These are phyloP conservation scores for Teleogryllus occipitalis DNA, from an alignment of 1,140 invertebrate species.

Conservation along the genomic window DNA sequence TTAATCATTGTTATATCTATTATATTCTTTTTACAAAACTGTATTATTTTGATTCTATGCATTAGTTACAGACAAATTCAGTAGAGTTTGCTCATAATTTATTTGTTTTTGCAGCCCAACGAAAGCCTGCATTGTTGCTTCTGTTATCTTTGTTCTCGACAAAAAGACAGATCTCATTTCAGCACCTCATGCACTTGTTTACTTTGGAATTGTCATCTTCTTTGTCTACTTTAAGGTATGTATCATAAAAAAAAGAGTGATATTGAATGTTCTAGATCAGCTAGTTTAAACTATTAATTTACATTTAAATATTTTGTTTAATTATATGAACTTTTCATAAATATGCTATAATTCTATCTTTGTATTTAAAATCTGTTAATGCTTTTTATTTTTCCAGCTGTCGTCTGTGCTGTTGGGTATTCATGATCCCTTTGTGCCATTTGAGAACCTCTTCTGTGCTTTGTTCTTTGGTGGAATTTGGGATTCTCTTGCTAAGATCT, in stretches of 20 bases:
- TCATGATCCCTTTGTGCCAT: conserved; percentile 96
- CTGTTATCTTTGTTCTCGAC: conserved; percentile 92
- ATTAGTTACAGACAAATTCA: neutral
- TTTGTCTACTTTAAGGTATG: conserved; percentile 95
- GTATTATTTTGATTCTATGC: neutral
- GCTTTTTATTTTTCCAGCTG: conserved; percentile 45
- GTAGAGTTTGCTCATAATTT: conserved; percentile 17
- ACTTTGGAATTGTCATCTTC: conserved; percentile 98
- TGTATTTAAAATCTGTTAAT: neutral
- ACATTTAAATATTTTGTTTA: no score
- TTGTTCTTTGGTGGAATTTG: conserved; percentile 96
- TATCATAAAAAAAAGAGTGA: neutral
- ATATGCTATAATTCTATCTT: neutral
- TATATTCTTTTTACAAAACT: neutral
- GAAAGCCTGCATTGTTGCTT: conserved; percentile 91
- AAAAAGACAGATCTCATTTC: conserved; percentile 94
- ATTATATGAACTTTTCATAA: neutral
- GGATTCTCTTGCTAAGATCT: conserved; percentile 83
- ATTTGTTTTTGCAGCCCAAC: conserved; percentile 65
- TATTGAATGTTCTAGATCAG: no score
- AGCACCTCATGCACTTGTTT: conserved; percentile 91
- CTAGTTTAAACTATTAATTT: no score
- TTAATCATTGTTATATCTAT: neutral
- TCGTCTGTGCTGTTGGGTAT: conserved; percentile 94
- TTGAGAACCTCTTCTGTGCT: conserved; percentile 96